phyloP scores from a whole-genome alignment of 2,888 invertebrate genomes.

The Tyria jacobaeae region DNA sequence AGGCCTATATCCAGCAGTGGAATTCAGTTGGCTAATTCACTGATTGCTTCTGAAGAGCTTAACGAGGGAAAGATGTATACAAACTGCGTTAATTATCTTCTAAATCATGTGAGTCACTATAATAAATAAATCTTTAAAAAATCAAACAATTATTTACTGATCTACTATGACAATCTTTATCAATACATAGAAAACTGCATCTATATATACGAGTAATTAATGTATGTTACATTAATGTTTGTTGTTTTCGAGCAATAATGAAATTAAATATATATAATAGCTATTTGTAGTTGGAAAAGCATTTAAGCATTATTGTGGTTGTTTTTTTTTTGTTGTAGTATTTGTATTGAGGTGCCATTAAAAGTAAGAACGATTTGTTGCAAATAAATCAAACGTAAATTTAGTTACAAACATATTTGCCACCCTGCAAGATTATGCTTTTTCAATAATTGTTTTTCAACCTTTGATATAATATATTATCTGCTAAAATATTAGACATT shows the following conservation, averaged over 20 bases:
- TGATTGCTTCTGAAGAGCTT: neutral
- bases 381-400: neutral
- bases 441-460: neutral
- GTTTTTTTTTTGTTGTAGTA: neutral
- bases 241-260: neutral
- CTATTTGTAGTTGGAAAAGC: neutral
- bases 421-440: no score
- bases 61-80: neutral
- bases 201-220: neutral
- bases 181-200: neutral
- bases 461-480: accelerated
- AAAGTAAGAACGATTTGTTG: neutral
- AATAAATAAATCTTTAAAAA: no score
- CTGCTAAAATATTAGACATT: no score
- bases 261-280: no score
- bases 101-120: no score
- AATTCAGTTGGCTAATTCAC: no score
- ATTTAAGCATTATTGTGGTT: neutral
- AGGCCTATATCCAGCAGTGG: no score
- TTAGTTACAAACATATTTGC: neutral
- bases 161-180: no score
- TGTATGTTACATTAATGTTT: no score
- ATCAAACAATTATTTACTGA: no score
- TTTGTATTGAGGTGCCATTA: neutral
- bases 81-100: no score